Percentiles rank a stretch among this genome's conserved stretches.
Conservation (phyloP, 2,888 invertebrate genomes). For the Sipha maydis region DNA sequence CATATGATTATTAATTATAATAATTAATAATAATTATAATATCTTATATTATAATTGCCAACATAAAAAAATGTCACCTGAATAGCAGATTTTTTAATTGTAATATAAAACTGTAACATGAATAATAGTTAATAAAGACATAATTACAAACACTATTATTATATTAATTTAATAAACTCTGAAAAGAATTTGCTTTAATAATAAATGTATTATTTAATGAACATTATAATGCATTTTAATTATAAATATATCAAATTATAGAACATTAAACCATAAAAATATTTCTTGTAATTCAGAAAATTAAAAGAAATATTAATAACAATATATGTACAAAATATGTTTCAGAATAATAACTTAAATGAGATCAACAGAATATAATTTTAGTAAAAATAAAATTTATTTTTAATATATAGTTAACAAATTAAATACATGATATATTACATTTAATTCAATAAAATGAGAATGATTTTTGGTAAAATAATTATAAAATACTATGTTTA, state of each 20-base stretch:
- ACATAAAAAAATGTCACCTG: neutral
- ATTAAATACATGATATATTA: neutral
- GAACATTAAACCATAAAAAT: neutral
- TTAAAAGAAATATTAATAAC: conserved; percentile 8
- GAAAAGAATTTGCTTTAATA: neutral
- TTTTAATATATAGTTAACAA: neutral
- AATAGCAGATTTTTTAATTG: neutral
- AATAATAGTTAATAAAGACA: neutral
- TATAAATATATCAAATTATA: neutral
- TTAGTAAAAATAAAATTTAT: neutral
- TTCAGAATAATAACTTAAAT: conserved; percentile 3
- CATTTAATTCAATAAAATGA: neutral
- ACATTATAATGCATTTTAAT: neutral
- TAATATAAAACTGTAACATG: neutral
- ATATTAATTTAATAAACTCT: neutral
- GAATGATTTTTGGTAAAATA: neutral
- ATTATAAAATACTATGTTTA: neutral
- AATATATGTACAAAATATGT: conserved; percentile 20
- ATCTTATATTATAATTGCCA: neutral
- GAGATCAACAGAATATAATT: neutral
- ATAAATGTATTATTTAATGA: conserved; percentile 7
- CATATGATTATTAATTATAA: neutral
- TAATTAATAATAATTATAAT: neutral
- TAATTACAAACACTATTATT: neutral
- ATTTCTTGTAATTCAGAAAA: neutral